Percentiles rank a stretch among this genome's conserved stretches.
phyloP scores from a whole-genome alignment of 2,888 invertebrate genomes.

The Eumacrocentrus americanus region DNA sequence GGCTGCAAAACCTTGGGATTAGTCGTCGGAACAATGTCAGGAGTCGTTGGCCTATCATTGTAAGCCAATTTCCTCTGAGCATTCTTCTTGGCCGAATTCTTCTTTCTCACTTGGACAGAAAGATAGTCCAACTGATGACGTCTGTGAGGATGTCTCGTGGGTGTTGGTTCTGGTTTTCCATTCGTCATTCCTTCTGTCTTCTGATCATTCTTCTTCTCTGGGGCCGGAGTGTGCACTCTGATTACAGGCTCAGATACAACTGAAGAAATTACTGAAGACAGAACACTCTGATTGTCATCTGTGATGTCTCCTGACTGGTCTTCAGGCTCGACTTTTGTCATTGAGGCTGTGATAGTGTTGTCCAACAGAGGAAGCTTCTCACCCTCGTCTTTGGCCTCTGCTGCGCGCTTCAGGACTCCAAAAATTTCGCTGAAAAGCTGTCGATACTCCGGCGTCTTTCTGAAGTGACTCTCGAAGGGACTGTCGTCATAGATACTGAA shows the following conservation, averaged over 20 bases:
- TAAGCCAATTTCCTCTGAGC: constrained; percentile 40
- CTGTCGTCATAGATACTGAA: constrained; percentile 83
- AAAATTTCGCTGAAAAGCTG: constrained; percentile 85
- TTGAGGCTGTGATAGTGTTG: constrained; percentile 62
- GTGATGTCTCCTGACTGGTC: constrained; percentile 68
- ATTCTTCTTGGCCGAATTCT: constrained; percentile 73
- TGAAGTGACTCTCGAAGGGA: constrained; percentile 81
- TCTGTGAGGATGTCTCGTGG: constrained; percentile 48
- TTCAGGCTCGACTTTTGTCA: constrained; percentile 64
- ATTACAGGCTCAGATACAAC: constrained; percentile 57
- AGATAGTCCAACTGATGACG: constrained; percentile 79
- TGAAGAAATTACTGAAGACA: constrained; percentile 75
- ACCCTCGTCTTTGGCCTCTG: constrained; percentile 81
- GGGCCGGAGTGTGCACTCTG: constrained; percentile 58
- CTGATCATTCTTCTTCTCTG: constrained; percentile 65
- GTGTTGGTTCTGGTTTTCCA: constrained; percentile 32
- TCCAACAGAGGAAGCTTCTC: constrained; percentile 77
- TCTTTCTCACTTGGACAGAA: constrained; percentile 65
- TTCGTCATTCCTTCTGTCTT: not conserved
- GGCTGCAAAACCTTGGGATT: constrained; percentile 71
- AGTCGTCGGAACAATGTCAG: constrained; percentile 66
- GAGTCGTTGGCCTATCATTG: constrained; percentile 38
- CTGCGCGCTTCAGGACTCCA: constrained; percentile 81
- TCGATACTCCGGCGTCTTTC: constrained; percentile 81
- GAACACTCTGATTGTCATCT: constrained; percentile 76